Conservation (phyloP, 2,113 vertebrate genomes). For the crab-eating macaque (Macaca fascicularis) region DNA sequence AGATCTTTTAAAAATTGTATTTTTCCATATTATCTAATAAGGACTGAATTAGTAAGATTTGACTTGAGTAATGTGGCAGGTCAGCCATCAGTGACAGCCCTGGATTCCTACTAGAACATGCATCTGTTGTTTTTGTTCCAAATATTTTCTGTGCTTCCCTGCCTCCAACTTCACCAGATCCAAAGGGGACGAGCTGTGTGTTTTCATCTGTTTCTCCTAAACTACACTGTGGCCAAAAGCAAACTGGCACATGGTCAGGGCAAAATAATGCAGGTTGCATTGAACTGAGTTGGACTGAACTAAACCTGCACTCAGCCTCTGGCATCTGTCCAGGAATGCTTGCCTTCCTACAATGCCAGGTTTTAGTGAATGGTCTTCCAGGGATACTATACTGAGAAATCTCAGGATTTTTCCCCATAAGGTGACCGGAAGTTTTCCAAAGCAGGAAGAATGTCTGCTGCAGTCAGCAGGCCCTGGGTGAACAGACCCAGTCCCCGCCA, state of each 20-base stretch:
- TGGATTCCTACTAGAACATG: rapidly evolving
- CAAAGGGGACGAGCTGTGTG: neutral
- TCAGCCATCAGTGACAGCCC: neutral
- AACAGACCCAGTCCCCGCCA: neutral
- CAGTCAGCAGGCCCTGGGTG: neutral
- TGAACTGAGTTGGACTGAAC: neutral
- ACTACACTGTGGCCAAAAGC: neutral
- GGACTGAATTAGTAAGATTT: neutral
- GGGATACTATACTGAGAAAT: neutral
- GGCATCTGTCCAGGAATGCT: neutral
- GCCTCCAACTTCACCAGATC: neutral
- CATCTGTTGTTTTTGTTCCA: too few relatives aligned
- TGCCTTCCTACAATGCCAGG: neutral
- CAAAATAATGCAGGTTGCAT: neutral
- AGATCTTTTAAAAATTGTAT: neutral
- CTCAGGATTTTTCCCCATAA: neutral
- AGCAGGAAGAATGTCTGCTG: too few relatives aligned
- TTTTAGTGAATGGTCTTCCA: neutral
- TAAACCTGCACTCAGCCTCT: neutral
- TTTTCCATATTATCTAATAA: neutral
- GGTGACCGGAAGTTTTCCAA: neutral
- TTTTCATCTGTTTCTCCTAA: neutral
- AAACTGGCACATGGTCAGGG: neutral
- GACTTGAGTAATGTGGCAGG: rapidly evolving
- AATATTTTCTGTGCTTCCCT: neutral